A percentile compares a stretch with the other conserved stretches of the same genome.
These are phyloP conservation scores for Gadus chalcogrammus DNA, from an alignment of 2,113 vertebrate species.

Conservation along the genomic window DNA sequence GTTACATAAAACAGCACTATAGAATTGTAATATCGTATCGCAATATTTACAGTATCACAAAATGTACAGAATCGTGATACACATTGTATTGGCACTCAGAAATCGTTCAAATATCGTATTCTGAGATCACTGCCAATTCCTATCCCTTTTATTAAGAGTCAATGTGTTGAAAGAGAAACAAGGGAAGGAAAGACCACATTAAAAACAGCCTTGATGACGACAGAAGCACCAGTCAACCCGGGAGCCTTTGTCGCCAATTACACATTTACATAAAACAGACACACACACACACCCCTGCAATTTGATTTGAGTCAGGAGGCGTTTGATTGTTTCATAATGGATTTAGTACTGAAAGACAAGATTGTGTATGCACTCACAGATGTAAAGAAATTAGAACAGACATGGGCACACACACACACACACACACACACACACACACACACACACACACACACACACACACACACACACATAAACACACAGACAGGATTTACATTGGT, in stretches of 20 bases:
- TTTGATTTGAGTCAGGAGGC: too few relatives aligned
- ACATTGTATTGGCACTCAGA: not conserved
- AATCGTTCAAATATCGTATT: not conserved
- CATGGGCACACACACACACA: conserved; percentile 12
- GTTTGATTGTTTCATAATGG: too few relatives aligned
- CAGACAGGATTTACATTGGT: conserved; percentile 77
- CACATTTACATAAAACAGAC: too few relatives aligned
- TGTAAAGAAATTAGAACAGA: conserved; percentile 7
- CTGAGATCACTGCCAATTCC: not conserved
- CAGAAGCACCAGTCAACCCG: too few relatives aligned
- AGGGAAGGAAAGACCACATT: too few relatives aligned
- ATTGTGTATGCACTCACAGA: conserved; percentile 1
- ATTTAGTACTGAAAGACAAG: too few relatives aligned
- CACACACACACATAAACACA: conserved; percentile 14
- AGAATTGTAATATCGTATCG: not conserved
- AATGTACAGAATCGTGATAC: not conserved
- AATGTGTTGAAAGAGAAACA: too few relatives aligned
- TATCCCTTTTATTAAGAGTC: not conserved
- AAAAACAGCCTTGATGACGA: too few relatives aligned
- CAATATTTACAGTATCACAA: not conserved
- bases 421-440: conserved; percentile 10
- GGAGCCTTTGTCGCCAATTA: too few relatives aligned
- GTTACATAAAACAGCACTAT: not conserved
- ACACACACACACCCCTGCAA: too few relatives aligned
- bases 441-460: conserved; percentile 19